These are phyloP conservation scores for Desoria tigrina DNA, from an alignment of 2,888 invertebrate species.

Conservation along the genomic window DNA sequence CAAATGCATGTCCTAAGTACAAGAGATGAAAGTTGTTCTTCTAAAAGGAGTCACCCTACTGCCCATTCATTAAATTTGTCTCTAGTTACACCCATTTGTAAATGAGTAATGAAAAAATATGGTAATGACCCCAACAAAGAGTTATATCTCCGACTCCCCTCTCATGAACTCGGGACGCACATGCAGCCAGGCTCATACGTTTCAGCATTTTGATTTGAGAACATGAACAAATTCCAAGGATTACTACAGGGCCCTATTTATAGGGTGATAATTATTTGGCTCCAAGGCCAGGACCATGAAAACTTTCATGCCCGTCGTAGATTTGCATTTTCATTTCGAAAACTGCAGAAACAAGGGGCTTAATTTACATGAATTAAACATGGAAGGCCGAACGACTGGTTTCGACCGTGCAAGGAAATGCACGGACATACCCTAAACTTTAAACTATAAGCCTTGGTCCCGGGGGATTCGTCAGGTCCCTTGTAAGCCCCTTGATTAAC, in stretches of 20 bases:
- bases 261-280: background rate
- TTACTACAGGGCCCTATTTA: slow-evolving; percentile 1
- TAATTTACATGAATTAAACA: no score
- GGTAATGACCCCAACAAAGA: background rate
- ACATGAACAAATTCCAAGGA: slow-evolving; percentile 6
- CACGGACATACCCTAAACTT: no score
- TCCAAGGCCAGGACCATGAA: slow-evolving; percentile 3
- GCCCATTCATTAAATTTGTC: background rate
- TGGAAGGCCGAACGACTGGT: no score
- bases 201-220: background rate
- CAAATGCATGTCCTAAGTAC: no score
- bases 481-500: no score
- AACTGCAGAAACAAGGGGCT: background rate
- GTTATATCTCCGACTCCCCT: background rate
- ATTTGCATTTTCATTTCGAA: slow-evolving; percentile 7
- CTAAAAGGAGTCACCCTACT: background rate
- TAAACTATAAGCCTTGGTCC: no score
- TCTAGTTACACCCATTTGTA: slow-evolving; percentile 3
- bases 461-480: no score
- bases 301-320: background rate
- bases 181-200: no score
- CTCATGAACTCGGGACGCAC: background rate
- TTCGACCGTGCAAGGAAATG: no score
- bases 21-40: no score
- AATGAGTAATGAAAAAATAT: slow-evolving; percentile 12